phyloP scores from a whole-genome alignment of 2,113 vertebrate species.

The Cyanistes caeruleus region DNA sequence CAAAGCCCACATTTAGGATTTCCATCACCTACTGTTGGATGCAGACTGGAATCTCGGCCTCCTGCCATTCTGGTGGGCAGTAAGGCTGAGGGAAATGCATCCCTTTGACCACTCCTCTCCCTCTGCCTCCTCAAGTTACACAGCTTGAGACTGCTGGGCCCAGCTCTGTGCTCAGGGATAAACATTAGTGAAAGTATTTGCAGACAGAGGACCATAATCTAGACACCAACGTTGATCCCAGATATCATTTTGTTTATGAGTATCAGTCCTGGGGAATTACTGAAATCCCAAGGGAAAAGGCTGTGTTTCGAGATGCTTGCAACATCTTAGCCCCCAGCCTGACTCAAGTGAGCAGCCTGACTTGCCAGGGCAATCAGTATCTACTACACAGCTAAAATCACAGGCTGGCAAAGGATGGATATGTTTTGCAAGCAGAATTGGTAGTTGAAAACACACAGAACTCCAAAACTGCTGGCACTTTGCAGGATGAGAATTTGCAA shows the following conservation, averaged over 20 bases:
- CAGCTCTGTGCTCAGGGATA: neutral
- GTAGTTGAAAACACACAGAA: neutral
- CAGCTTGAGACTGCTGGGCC: neutral
- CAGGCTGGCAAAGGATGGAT: fast-evolving
- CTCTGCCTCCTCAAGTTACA: neutral
- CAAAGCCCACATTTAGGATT: neutral
- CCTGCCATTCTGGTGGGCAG: neutral
- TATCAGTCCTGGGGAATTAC: neutral
- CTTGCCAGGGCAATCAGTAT: neutral
- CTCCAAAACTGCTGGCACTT: neutral
- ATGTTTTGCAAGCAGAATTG: neutral
- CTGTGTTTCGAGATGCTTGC: neutral
- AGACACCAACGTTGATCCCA: neutral
- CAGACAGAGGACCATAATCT: neutral
- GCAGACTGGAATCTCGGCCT: neutral
- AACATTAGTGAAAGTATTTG: slow-evolving; percentile 22
- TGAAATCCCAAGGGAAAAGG: neutral
- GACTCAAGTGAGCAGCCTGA: neutral
- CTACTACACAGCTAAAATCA: neutral
- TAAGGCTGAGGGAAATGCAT: neutral
- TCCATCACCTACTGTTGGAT: neutral
- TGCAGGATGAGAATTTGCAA: neutral
- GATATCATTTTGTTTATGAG: neutral
- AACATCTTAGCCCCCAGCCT: neutral
- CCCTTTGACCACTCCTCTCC: neutral